Evolutionary conservation across 2,888 invertebrate species (phyloP), one percentile per base, ranked within the genome.

Genomic region (Scrobipalpa atriplicella): DNA sequence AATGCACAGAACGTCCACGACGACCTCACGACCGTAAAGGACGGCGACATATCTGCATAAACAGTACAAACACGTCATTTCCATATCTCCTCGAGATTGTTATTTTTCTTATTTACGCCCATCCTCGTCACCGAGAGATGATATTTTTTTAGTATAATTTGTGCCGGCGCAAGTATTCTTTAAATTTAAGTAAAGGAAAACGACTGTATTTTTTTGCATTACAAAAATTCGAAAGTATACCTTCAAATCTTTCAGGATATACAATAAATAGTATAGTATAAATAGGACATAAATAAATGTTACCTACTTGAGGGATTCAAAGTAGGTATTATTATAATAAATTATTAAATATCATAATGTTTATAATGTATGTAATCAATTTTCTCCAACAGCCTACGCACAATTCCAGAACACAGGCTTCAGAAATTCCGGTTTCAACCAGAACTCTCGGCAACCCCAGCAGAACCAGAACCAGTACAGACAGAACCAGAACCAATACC

Each of bases 301-400:
- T n/a, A n/a, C n/a, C n/a, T n/a, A n/a, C n/a, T n/a, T n/a, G n/a
- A n/a, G n/a, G n/a, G n/a, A n/a, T n/a, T n/a, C n/a, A n/a, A n/a
- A n/a, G n/a, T n/a, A n/a, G n/a, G n/a, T n/a, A n/a, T n/a, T n/a
- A n/a, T n/a, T n/a, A n/a, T n/a, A n/a, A n/a, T n/a, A n/a, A n/a
- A n/a, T n/a, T n/a, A n/a, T 29, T 29, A 3, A 5, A 29, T 29
- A 29, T 29, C 29, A 29, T 29, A 29, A 29, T 29, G 5, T 29
- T 29, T 29, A n/a, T n/a, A n/a, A n/a, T n/a, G n/a, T 29, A 29
- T 5, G 29, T 3, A 29, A 29, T 5, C 29, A 3, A 3, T 29
- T 29, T 29, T 66, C 66, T 69, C 60, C 64, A 70, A 70, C 79
- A 86, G 87, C 84, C 70, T 75, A 78, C 67, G 87, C 84, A 39